Conservation (phyloP, 2,797 vertebrate genomes). For the Benthosema pterotum region DNA sequence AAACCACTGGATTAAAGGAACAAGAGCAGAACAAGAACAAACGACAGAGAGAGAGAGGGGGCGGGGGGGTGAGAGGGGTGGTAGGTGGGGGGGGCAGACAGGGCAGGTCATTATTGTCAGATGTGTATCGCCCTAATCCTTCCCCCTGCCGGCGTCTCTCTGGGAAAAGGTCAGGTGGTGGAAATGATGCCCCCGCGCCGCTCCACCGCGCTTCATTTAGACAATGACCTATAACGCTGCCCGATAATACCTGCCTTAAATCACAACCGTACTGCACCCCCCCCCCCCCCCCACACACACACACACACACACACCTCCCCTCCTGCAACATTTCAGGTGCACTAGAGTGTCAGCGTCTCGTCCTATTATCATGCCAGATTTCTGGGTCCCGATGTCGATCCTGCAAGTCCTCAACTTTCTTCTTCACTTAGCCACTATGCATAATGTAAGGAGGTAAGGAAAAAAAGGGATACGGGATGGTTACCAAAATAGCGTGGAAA, state of each 20-base stretch:
- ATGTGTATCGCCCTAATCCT: slow-evolving; percentile 73
- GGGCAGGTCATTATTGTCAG: slow-evolving; percentile 76
- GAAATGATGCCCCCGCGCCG: slow-evolving; percentile 73
- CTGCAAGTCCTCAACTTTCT: too few relatives aligned
- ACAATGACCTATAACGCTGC: slow-evolving; percentile 77
- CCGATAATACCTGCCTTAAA: slow-evolving; percentile 76
- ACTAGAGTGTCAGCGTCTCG: neutral
- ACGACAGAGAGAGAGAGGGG: slow-evolving; percentile 43
- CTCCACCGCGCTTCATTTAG: slow-evolving; percentile 74
- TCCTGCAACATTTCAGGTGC: neutral
- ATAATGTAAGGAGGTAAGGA: too few relatives aligned
- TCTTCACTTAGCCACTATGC: too few relatives aligned
- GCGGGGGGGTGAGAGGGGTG: slow-evolving; percentile 34
- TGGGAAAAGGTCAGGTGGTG: slow-evolving; percentile 80
- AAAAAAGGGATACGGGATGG: too few relatives aligned
- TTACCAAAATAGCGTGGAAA: too few relatives aligned
- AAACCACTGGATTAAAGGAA: too few relatives aligned
- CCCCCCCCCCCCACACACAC: too few relatives aligned
- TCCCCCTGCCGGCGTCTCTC: slow-evolving; percentile 56
- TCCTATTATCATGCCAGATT: too few relatives aligned
- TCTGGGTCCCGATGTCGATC: too few relatives aligned
- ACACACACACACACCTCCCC: too few relatives aligned
- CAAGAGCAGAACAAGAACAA: too few relatives aligned
- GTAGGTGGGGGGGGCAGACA: neutral
- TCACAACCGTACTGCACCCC: slow-evolving; percentile 64